Conservation (phyloP, 2,888 invertebrate species). For the Drosophila mimetica region DNA sequence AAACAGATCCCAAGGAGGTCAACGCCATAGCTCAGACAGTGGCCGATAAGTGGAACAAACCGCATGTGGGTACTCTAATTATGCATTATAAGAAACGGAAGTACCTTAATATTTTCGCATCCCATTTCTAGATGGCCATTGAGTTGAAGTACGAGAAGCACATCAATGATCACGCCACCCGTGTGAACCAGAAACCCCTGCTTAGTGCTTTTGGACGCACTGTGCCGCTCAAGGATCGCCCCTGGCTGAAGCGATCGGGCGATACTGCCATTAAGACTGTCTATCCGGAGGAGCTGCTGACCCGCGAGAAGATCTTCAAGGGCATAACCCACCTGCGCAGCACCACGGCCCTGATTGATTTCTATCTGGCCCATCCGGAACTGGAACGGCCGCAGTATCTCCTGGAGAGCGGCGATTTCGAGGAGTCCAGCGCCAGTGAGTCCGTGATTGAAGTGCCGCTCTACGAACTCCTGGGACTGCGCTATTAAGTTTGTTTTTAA, state of each 20-base stretch:
- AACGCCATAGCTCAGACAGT: slow-evolving; percentile 83
- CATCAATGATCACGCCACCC: slow-evolving; percentile 66
- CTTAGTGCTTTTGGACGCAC: slow-evolving; percentile 83
- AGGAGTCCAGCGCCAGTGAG: slow-evolving; percentile 50
- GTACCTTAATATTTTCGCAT: too few species aligned
- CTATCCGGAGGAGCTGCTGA: slow-evolving; percentile 81
- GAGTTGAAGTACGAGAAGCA: slow-evolving; percentile 82
- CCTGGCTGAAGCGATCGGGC: slow-evolving; percentile 69
- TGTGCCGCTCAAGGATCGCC: slow-evolving; percentile 78
- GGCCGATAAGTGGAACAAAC: slow-evolving; percentile 82
- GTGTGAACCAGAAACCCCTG: slow-evolving; percentile 55
- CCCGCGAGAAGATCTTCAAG: slow-evolving; percentile 81
- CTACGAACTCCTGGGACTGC: slow-evolving; percentile 80
- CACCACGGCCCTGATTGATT: slow-evolving; percentile 78
- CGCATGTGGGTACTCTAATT: slow-evolving; percentile 67
- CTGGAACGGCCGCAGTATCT: slow-evolving; percentile 80
- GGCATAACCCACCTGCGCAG: slow-evolving; percentile 83
- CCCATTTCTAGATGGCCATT: slow-evolving; percentile 77
- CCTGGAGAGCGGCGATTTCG: slow-evolving; percentile 75
- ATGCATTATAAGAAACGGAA: too few species aligned
- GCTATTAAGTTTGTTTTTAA: slow-evolving; percentile 54
- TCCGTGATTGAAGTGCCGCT: slow-evolving; percentile 74
- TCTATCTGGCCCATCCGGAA: slow-evolving; percentile 76
- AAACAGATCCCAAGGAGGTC: slow-evolving; percentile 82
- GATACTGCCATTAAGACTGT: slow-evolving; percentile 78